A percentile compares a stretch with the other conserved stretches of the same genome.
phyloP scores from a whole-genome alignment of 1,140 invertebrate species.

The Drosophila subobscura region DNA sequence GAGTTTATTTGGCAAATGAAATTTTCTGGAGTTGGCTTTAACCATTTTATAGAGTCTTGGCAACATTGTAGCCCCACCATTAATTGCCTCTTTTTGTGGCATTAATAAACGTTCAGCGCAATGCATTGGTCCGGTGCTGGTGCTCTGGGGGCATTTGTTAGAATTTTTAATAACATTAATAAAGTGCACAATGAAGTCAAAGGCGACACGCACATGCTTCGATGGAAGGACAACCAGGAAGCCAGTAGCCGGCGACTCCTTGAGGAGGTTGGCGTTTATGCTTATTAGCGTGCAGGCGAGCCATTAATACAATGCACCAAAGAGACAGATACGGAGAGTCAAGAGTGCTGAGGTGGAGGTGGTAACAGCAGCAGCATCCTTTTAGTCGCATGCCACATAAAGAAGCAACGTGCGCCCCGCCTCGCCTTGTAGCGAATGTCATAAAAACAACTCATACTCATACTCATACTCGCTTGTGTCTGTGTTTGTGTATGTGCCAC shows the following conservation, averaged over 20 bases:
- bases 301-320: constrained; percentile 69
- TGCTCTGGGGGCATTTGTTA: constrained; percentile 63
- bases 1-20: not conserved
- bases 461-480: constrained; percentile 3
- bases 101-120: constrained; percentile 58
- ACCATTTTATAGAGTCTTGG: constrained; percentile 17
- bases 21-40: too few species aligned
- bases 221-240: not conserved
- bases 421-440: constrained; percentile 60
- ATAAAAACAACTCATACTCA: constrained; percentile 60
- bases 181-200: constrained; percentile 77
- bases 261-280: constrained; percentile 65
- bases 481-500: too few species aligned
- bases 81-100: constrained; percentile 41
- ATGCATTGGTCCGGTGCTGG: constrained; percentile 40
- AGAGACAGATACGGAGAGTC: constrained; percentile 9
- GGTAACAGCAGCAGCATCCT: constrained; percentile 57
- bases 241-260: not conserved
- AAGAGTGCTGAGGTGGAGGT: not conserved
- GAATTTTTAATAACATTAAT: constrained; percentile 81
- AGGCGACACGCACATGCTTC: constrained; percentile 49
- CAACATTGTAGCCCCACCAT: constrained; percentile 38
- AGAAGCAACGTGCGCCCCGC: constrained; percentile 60
- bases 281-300: constrained; percentile 76
- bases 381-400: constrained; percentile 70